phyloP scores from a whole-genome alignment of 2,888 invertebrate genomes.

The Oscheius sp. region DNA sequence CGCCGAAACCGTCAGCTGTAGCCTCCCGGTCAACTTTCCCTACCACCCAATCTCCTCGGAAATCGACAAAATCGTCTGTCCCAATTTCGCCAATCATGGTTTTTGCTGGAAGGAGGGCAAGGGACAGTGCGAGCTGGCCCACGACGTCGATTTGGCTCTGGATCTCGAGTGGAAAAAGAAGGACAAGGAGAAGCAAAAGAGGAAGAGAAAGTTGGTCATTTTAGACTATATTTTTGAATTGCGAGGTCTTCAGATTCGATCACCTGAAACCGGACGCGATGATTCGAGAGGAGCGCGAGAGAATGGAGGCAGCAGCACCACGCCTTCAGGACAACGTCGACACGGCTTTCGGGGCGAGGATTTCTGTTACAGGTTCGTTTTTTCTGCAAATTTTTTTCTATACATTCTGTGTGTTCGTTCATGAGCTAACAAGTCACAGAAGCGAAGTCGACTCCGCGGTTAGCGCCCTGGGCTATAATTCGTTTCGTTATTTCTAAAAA shows the following conservation, averaged over 20 bases:
- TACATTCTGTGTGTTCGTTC: no score
- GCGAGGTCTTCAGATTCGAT: conserved; percentile 18
- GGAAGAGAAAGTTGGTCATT: conserved; percentile 30
- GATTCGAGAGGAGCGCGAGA: conserved; percentile 9
- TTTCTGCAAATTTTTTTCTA: conserved; percentile 4
- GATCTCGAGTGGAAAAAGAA: conserved; percentile 52
- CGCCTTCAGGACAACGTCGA: background rate
- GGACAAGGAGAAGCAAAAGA: conserved; percentile 29
- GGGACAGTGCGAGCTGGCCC: conserved; percentile 46
- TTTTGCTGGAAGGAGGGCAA: conserved; percentile 51
- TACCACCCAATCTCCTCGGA: conserved; percentile 47
- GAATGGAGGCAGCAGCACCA: background rate
- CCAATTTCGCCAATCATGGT: conserved; percentile 57
- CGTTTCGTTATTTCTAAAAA: no score
- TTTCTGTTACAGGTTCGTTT: conserved; percentile 15
- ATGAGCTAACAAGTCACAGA: no score
- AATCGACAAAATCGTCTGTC: conserved; percentile 50
- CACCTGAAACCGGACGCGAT: conserved; percentile 33
- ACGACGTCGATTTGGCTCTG: conserved; percentile 66
- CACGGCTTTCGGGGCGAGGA: background rate
- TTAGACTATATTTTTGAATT: background rate
- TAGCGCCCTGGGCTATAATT: no score
- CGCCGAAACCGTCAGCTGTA: conserved; percentile 42
- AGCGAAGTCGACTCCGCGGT: no score
- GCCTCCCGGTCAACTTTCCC: conserved; percentile 53